Conservation (phyloP, 2,113 vertebrate genomes). For the Tautogolabrus adspersus region DNA sequence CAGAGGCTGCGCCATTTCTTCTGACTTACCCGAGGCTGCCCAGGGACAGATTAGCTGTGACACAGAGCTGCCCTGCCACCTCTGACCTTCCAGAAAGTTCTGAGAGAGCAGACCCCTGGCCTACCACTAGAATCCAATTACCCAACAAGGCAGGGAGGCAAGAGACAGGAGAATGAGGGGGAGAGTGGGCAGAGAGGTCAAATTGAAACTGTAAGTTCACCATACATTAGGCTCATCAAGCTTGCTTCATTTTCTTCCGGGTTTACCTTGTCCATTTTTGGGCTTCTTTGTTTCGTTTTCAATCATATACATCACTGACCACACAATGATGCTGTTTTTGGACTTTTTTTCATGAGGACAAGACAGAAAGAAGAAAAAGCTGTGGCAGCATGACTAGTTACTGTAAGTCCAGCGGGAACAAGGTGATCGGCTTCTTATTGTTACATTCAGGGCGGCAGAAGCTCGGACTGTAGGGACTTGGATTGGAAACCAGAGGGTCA, state of each 20-base stretch:
- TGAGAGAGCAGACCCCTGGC: conserved; percentile 66
- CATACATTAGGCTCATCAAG: conserved; percentile 31
- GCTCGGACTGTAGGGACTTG: no score
- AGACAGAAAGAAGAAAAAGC: conserved; percentile 17
- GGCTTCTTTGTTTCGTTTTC: conserved; percentile 7
- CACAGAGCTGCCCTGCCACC: conserved; percentile 73
- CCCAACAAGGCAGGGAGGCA: conserved; percentile 68
- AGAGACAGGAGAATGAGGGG: conserved; percentile 40
- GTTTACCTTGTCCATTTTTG: neutral
- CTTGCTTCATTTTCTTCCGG: neutral
- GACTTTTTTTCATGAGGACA: conserved; percentile 23
- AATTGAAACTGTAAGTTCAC: conserved; percentile 39
- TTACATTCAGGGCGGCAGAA: conserved; percentile 3
- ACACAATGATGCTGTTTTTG: neutral
- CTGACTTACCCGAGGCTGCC: conserved; percentile 57
- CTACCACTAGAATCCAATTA: conserved; percentile 77
- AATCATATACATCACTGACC: neutral
- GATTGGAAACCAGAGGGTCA: no score
- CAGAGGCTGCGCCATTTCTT: conserved; percentile 31
- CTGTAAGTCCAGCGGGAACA: neutral
- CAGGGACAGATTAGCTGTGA: conserved; percentile 79
- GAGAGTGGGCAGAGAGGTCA: conserved; percentile 22
- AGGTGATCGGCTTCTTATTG: conserved; percentile 38
- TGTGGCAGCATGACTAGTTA: neutral
- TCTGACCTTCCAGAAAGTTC: conserved; percentile 76